Base-by-base conservation (phyloP, 2,113 vertebrate species). In the Albula glossodonta region DNA sequence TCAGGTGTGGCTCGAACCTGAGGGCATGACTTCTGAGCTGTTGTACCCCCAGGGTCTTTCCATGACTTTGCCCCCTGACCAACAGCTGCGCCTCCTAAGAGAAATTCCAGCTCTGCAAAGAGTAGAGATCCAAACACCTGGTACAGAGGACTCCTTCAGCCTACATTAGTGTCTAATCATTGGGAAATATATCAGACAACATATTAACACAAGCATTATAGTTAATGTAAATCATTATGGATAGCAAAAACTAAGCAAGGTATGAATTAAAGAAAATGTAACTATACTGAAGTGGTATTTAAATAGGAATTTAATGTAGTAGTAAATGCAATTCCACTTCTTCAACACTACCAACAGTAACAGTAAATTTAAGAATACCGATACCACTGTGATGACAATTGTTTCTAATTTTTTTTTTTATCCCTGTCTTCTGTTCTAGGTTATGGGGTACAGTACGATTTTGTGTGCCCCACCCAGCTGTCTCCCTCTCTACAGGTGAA, bases 381-480 rank as follows among this genome's bases (percentile, higher is more conserved):
- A 41, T 41, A 41, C 31, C 31, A 41, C 31, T 41, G 31, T 41
- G 31, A 41, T 41, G 31, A 41, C 31, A 41, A 41, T 41, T 41
- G 31, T 41, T 41, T 41, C 31, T 41, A 41, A 41, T 41, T 41
- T 41, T 41, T 1, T 1, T 41, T 41, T 41, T 41, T 70, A 78
- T 82, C 1, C 70, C 51, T 53, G 79, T 50, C 57, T 25, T 53
- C 0, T 87, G 22, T 51, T 86, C 3, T 88, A 99, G 98, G 98
- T 89, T 99, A 99, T 0, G 98, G 98, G 1, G 98, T 99, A 63
- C 98, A 99, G 56, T 99, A 99, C 66, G 98, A 99, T 86, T 99
- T 95, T 86, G 93, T 99, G 86, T 98, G 99, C 87, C 98, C 98
- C 15, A 98, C 96, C 82, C 98, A 99, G 88, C 94, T 99, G 88